Base-by-base conservation (phyloP, 1,140 invertebrate species). In the Babylonia areolata region DNA sequence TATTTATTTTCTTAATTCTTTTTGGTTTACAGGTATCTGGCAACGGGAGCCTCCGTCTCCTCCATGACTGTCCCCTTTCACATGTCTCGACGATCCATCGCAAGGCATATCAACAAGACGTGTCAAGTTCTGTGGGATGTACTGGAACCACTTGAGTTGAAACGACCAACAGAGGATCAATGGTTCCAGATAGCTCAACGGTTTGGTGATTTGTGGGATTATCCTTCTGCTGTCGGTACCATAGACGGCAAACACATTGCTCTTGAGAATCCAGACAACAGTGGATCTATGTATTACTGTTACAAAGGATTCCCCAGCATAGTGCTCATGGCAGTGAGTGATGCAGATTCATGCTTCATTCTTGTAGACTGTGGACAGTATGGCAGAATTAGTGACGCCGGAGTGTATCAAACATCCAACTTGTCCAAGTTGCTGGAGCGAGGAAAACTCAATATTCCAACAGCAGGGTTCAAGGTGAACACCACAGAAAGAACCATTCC, bases 401-500 rank as follows among this genome's bases (percentile, higher is more conserved):
- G 71, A 75, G 71, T 75, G 71, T 75, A 75, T 23, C 11, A 37
- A 23, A 75, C 35, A 75, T 75, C 71, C 71, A 11, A 75, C 28
- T 15, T 51, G 9, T 51, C 2, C 9, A 51, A 51, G 46, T 51
- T 51, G 46, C 46, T 3, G 46, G 46, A 51, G 46, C 46, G 17
- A 51, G 46, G 46, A 51, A 51, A 51, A 51, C 46, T 51, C 2
- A 51, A 51, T 1, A 51, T 51, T n/a, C 46, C 0, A 51, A 51
- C 46, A 51, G 46, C 46, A 51, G 46, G 9, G 46, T 51, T 51
- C 35, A 75, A 15, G 71, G n/a, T 75, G 0, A 23, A 75, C 71
- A 75, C 11, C 12, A 75, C 3, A 3, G 71, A 75, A 64, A 35
- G 28, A 54, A 40, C 23, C 33, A 37, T 58, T 90, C 46, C 94